Conservation (phyloP, 2,113 vertebrate species). For the Ascaphus truei region DNA sequence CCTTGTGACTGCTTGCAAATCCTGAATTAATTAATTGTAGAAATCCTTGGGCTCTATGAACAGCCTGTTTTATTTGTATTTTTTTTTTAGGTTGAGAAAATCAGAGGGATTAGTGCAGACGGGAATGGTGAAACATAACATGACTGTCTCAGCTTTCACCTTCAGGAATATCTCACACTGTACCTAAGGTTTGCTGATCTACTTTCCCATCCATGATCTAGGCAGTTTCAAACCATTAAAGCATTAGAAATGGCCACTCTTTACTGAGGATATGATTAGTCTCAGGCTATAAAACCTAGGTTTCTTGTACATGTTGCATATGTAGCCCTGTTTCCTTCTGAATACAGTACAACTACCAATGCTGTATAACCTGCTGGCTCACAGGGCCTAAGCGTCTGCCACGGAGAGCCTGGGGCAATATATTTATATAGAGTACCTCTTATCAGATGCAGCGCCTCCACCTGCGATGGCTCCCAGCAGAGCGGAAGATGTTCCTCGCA, state of each 20-base stretch:
- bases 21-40: conserved; percentile 71
- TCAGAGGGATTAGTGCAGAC: conserved; percentile 66
- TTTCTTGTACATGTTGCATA: too few relatives aligned
- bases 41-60: conserved; percentile 53
- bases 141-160: conserved; percentile 67
- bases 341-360: too few relatives aligned
- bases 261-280: too few relatives aligned
- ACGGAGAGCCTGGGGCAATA: too few relatives aligned
- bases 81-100: conserved; percentile 58
- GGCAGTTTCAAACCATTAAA: neutral
- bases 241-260: neutral
- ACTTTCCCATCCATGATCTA: neutral
- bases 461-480: too few relatives aligned
- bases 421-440: too few relatives aligned
- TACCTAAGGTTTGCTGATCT: neutral
- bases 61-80: conserved; percentile 55
- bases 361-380: too few relatives aligned
- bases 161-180: conserved; percentile 51
- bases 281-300: too few relatives aligned
- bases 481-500: too few relatives aligned
- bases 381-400: too few relatives aligned
- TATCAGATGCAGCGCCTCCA: too few relatives aligned
- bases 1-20: conserved; percentile 64
- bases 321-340: too few relatives aligned
- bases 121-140: conserved; percentile 58